Conservation (phyloP, 2,113 vertebrate species). For the Nycticorax nycticorax region DNA sequence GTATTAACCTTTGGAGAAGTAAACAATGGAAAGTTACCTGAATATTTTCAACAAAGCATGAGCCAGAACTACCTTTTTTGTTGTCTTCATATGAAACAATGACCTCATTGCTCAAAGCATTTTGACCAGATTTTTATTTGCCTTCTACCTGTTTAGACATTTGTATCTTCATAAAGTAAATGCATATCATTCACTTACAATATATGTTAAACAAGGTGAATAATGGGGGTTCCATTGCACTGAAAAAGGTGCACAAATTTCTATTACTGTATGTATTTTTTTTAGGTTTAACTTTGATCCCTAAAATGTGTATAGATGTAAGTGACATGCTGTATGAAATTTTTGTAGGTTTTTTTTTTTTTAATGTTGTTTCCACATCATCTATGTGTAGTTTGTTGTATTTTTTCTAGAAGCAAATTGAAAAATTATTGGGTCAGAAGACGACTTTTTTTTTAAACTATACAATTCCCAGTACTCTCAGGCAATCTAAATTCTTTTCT, state of each 20-base stretch:
- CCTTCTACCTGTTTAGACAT: neutral
- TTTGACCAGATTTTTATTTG: neutral
- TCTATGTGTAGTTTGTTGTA: neutral
- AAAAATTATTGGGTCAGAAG: neutral
- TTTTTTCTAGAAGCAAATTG: neutral
- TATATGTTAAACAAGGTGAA: neutral
- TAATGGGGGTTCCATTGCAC: neutral
- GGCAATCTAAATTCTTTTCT: neutral
- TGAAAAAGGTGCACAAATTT: neutral
- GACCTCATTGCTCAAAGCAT: neutral
- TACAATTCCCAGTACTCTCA: neutral
- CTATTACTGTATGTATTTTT: neutral
- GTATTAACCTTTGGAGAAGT: conserved; percentile 8
- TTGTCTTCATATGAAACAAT: neutral
- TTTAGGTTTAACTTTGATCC: neutral
- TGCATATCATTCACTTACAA: neutral
- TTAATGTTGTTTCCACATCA: neutral
- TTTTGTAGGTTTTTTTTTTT: too few species aligned
- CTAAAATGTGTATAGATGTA: neutral
- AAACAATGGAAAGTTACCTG: neutral
- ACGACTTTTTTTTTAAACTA: neutral
- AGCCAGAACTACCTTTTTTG: neutral
- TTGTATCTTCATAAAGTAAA: neutral
- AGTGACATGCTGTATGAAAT: neutral
- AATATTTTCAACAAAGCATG: neutral